Base-by-base conservation (phyloP, 1,140 invertebrate species). In the Linepithema humile region DNA sequence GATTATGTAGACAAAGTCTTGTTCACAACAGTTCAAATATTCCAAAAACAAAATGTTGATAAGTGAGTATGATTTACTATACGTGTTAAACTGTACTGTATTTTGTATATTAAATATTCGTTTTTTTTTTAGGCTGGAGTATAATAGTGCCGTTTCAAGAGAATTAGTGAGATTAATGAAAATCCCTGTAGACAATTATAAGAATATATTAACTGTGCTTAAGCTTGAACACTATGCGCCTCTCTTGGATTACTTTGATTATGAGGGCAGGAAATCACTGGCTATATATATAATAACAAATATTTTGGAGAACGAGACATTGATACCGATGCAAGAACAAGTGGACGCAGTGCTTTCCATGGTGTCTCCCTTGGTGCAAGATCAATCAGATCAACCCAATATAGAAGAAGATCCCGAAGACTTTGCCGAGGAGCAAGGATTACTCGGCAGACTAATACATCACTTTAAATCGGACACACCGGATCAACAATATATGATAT, bases 1-100 rank as follows among this genome's bases (percentile, higher is more conserved):
- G 98, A 98, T 93, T 99, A 99, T 93, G 98, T 99, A 3, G 98
- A 99, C 93, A 98, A 98, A 92, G 98, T 99, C 48, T 95, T 99
- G 59, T 96, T 98, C 77, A 98, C 98, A 65, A 99, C 98, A 7
- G 96, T 96, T 67, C 97, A 98, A 92, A 97, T 98, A 86, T 97
- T 98, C 88, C 96, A 97, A 75, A 96, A 97, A 87, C 94, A 97
- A 73, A 96, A 97, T 86, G 95, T 97, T 65, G 96, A 97, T 91
- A 96, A 96, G 97, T 97, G 92, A 94, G 95, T 95, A 86, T 50
- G 23, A 60, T 23, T 35, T 73, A 72, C 57, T 35, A 23, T 4
- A 50, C 12, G 57, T 45, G 40, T 80, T 64, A 26, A 59, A 10
- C 38, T 64, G 1, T 15, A 17, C n/a, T 73, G 6, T 53, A 26